Evolutionary conservation across 2,113 vertebrate species (phyloP), one percentile per base, ranked within the genome.

Genomic region (Pangasianodon hypophthalmus): DNA sequence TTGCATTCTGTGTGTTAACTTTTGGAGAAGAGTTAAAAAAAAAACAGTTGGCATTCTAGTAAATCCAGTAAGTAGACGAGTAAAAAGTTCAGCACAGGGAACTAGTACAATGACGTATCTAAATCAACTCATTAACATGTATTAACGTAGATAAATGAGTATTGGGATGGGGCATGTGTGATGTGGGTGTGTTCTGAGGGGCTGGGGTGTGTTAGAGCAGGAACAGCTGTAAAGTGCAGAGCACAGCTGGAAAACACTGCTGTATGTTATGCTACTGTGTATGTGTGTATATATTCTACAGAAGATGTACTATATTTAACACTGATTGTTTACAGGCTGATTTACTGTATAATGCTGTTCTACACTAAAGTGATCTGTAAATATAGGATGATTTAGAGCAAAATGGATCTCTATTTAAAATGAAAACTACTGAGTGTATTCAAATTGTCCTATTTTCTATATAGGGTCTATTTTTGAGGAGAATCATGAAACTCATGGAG

Each of bases 401-500:
- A 84, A 88, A 67, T 41, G 1, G 58, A 80, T 84, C 82, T 93
- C 88, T 94, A 94, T 95, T 95, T 95, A 95, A 94, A 84, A 91
- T 91, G 73, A 81, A 87, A 91, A 95, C 93, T 94, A 94, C 92
- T 94, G 94, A 94, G 69, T 90, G 92, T 58, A 91, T 92, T 89
- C 88, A 85, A 91, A 90, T 87, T 86, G 92, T 89, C 92, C 86
- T 93, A 93, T 95, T 95, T 95, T 95, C 91, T 94, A 91, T 91
- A 73, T 90, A 92, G 92, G 92, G 90, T 94, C 92, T 94, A 93
- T 95, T 95, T 95, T 95, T 93, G 85, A 93, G 94, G 92, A 90
- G 89, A 89, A 79, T 85, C 21, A 37, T 79, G 73, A 56, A 44
- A n/a, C 84, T 87, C 54, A 13, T 86, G 29, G n/a, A 67, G 41